Evolutionary conservation across 2,797 vertebrate genomes (phyloP).

Genomic region (Propithecus perrieri): DNA sequence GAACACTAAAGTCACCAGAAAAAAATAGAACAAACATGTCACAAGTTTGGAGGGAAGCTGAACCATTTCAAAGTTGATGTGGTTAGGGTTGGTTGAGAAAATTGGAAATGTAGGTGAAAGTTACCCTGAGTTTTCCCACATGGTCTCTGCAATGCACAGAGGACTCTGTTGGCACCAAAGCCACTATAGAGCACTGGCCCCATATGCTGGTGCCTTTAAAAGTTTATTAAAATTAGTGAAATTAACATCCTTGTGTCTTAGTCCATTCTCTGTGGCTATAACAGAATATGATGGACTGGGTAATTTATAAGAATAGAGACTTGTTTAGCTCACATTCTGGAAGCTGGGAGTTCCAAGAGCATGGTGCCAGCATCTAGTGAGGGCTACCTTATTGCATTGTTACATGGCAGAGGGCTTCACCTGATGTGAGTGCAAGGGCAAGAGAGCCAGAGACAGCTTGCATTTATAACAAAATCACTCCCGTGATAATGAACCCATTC

Average conservation of each 20-base stretch:
- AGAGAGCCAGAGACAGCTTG: not conserved
- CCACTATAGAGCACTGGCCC: not conserved
- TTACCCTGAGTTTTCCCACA: not conserved
- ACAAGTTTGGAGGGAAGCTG: not conserved
- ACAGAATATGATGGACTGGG: not conserved
- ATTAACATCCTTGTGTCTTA: not conserved
- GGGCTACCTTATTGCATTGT: not conserved
- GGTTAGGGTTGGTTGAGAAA: not conserved
- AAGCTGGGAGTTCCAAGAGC: not conserved
- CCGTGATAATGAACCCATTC: not conserved
- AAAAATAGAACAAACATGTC: not conserved
- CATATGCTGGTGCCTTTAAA: not conserved
- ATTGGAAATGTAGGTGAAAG: not conserved
- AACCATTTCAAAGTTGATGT: not conserved
- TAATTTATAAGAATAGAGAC: not conserved
- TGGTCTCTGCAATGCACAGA: not conserved
- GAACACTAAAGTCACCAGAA: not conserved
- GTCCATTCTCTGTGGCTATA: not conserved
- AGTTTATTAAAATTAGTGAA: not conserved
- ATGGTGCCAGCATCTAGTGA: not conserved
- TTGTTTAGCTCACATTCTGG: not conserved
- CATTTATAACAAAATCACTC: not conserved
- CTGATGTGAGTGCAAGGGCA: not conserved
- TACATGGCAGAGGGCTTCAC: not conserved
- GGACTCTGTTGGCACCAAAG: not conserved